Conservation (phyloP, 2,113 vertebrate genomes). For the Stercorarius parasiticus region DNA sequence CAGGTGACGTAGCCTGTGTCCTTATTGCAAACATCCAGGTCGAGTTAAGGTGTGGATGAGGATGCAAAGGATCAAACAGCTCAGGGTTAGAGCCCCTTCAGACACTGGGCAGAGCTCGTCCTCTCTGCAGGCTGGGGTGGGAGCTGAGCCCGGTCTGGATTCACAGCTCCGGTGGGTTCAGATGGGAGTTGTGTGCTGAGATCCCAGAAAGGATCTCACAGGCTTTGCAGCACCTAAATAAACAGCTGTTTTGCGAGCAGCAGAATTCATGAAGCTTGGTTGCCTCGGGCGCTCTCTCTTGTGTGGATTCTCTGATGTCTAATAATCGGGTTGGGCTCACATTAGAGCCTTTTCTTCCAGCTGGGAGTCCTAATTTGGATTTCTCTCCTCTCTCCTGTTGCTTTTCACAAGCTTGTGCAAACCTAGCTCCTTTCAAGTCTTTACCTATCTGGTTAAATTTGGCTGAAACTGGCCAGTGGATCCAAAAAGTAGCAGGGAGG, state of each 20-base stretch:
- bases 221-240: constrained; percentile 27
- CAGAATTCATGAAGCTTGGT: constrained; percentile 43
- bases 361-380: constrained; percentile 55
- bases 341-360: constrained; percentile 63
- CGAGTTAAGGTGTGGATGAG: background rate
- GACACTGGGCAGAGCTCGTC: background rate
- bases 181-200: background rate
- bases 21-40: background rate
- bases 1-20: background rate
- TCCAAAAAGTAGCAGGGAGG: background rate
- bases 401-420: constrained; percentile 30
- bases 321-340: constrained; percentile 61
- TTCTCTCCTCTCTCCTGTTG: constrained; percentile 40
- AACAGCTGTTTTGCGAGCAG: constrained; percentile 47
- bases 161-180: background rate
- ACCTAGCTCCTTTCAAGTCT: background rate
- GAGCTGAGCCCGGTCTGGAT: background rate
- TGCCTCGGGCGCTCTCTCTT: constrained; percentile 43
- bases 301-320: constrained; percentile 70
- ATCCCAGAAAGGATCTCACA: background rate
- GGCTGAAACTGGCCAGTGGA: background rate
- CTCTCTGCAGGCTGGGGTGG: background rate
- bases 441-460: background rate
- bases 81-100: background rate
- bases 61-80: background rate